Percentiles rank a stretch among this genome's conserved stretches.
phyloP scores from a whole-genome alignment of 2,888 invertebrate species.

The Camponotus fellah region DNA sequence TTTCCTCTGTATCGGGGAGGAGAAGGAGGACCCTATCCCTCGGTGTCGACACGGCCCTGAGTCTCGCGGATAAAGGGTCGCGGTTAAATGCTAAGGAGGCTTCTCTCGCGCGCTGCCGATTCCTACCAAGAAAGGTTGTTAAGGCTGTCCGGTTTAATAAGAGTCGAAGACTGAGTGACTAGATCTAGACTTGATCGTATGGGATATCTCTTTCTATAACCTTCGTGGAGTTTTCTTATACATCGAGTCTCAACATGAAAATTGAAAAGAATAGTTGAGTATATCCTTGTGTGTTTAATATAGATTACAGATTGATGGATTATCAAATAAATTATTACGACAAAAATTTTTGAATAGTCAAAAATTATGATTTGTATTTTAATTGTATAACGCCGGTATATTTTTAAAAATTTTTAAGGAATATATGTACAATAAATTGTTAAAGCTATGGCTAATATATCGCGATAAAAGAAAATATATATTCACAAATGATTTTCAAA shows the following conservation, averaged over 20 bases:
- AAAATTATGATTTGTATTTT: too few relatives aligned
- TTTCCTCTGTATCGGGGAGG: conserved; percentile 75
- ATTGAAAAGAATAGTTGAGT: background rate
- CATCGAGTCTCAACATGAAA: background rate
- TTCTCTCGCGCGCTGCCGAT: conserved; percentile 50
- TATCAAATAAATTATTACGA: too few relatives aligned
- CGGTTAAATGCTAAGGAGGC: conserved; percentile 67
- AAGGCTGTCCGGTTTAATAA: conserved; percentile 36
- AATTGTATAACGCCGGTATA: too few relatives aligned
- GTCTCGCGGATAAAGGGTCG: conserved; percentile 70
- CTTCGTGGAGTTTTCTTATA: background rate
- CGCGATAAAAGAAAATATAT: background rate
- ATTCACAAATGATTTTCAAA: background rate
- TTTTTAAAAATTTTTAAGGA: background rate
- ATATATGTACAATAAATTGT: background rate
- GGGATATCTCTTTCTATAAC: background rate
- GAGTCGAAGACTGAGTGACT: background rate
- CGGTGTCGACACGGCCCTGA: conserved; percentile 66
- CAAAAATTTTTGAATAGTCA: too few relatives aligned
- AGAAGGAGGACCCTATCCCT: conserved; percentile 53
- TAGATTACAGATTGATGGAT: background rate
- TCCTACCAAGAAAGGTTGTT: conserved; percentile 44
- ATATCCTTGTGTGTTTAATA: background rate
- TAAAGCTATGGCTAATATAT: background rate
- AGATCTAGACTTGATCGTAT: background rate